Evolutionary conservation across 2,797 vertebrate genomes (phyloP), one percentile per base, ranked within the genome.

Genomic region (Chelonia mydas): DNA sequence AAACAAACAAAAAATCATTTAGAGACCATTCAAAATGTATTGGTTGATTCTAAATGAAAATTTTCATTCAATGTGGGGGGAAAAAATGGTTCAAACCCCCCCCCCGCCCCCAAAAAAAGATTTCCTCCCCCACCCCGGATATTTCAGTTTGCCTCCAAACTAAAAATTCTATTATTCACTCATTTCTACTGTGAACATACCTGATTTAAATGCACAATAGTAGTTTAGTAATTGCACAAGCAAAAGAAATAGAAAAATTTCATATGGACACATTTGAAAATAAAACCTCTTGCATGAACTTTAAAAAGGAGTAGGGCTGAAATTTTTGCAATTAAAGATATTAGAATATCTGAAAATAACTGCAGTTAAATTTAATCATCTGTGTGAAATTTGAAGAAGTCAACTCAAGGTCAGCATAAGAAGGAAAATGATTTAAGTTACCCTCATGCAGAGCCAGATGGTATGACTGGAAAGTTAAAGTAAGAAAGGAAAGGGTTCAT

Each of bases 361-460:
- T 96, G 47, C 45, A 80, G 76, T 90, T 95, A 94, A 94, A 89
- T 97, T 96, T 93, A 96, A 87, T 95, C 92, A 94, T 86, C 86
- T 94, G 76, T 61, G 41, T 87, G 54, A 82, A 96, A 95, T 87
- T 83, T 89, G 65, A 95, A 86, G 72, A 94, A 94, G 92, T 96
- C 90, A 95, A 47, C 0, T 3, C 92, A 92, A 97, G 90, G 76
- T 88, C 88, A 88, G 37, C 86, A 81, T 89, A 84, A 91, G 93
- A 94, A 95, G 91, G 93, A 94, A 89, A 96, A 94, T 1, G 0
- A 81, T 93, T 97, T 94, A 76, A 89, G n/a, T 76, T 95, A 49
- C 54, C 76, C 76, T 93, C 90, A 17, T 88, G 94, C 47, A 76
- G 11, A 81, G 90, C 45, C 94, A 95, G 92, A 88, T 91, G 84